phyloP scores from a whole-genome alignment of 2,888 invertebrate species.

The Noctua fimbriata region DNA sequence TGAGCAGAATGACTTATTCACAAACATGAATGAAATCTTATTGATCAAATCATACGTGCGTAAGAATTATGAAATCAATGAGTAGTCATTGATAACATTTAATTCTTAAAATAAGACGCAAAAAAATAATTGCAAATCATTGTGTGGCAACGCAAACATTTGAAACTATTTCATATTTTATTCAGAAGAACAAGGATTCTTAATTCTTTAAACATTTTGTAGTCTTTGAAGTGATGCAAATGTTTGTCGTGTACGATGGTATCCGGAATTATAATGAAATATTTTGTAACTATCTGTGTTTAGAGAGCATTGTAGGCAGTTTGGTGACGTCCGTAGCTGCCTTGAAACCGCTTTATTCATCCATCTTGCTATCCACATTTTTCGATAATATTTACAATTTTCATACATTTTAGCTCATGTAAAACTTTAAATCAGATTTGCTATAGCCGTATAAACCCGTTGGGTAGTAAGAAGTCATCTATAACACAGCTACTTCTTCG shows the following conservation, averaged over 20 bases:
- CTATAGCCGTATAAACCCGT: not conserved
- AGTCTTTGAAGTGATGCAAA: slow-evolving; percentile 55
- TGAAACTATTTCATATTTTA: slow-evolving; percentile 44
- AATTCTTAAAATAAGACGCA: not conserved
- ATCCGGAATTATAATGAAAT: slow-evolving; percentile 48
- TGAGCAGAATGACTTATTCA: slow-evolving; percentile 3
- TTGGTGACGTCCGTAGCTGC: slow-evolving; percentile 47
- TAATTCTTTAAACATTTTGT: slow-evolving; percentile 38
- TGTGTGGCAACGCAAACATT: slow-evolving; percentile 14
- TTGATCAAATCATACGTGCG: not conserved
- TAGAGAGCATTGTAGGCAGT: slow-evolving; percentile 39
- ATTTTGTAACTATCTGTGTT: slow-evolving; percentile 44
- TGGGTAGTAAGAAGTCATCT: not conserved
- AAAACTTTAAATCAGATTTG: slow-evolving; percentile 4
- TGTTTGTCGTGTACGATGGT: slow-evolving; percentile 22
- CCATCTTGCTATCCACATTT: slow-evolving; percentile 27
- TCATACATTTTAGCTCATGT: slow-evolving; percentile 4
- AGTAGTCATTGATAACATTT: slow-evolving; percentile 11
- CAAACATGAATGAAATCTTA: slow-evolving; percentile 18
- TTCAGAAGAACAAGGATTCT: slow-evolving; percentile 1
- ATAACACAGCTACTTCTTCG: not conserved
- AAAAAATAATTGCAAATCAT: slow-evolving; percentile 10
- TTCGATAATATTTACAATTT: slow-evolving; percentile 29
- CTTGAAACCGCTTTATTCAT: slow-evolving; percentile 50
- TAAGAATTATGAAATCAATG: too few relatives aligned